These are phyloP conservation scores for Dexiosoma caninum DNA, from an alignment of 2,888 invertebrate genomes.

Conservation along the genomic window DNA sequence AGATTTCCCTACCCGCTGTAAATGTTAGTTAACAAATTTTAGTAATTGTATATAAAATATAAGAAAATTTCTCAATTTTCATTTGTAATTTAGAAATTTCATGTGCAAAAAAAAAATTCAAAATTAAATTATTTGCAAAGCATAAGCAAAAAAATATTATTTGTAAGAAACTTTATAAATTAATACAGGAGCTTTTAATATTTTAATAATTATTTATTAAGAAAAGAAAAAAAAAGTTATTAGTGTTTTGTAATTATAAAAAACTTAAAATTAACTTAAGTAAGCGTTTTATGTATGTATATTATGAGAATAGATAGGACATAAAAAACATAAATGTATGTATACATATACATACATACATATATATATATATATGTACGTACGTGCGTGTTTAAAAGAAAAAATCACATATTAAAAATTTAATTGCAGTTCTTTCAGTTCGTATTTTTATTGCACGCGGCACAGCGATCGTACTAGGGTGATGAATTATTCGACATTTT, in stretches of 20 bases:
- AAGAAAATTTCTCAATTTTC: background rate
- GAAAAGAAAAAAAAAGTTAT: background rate
- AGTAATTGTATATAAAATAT: conserved; percentile 46
- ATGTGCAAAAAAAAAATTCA: background rate
- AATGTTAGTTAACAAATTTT: conserved; percentile 52
- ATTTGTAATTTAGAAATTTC: background rate
- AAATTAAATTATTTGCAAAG: conserved; percentile 22
- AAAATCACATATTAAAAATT: background rate
- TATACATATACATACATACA: too few relatives aligned
- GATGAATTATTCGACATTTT: too few relatives aligned
- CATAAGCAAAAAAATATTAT: conserved; percentile 4
- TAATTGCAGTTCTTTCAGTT: too few relatives aligned
- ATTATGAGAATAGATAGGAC: conserved; percentile 27
- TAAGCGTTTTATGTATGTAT: conserved; percentile 6
- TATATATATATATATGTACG: too few relatives aligned
- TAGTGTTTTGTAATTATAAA: conserved; percentile 12
- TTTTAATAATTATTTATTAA: conserved; percentile 34
- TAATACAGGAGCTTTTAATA: conserved; percentile 58
- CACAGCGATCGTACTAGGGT: too few relatives aligned
- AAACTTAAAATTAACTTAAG: background rate
- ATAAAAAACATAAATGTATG: too few relatives aligned
- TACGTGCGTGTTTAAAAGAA: background rate
- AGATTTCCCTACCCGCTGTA: too few relatives aligned
- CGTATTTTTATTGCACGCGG: too few relatives aligned
- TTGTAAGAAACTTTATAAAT: conserved; percentile 2